Evolutionary conservation across 37 sponge, comb jelly and placozoan species (phyloP).

Genomic region (Cliona cf. orientalis): DNA sequence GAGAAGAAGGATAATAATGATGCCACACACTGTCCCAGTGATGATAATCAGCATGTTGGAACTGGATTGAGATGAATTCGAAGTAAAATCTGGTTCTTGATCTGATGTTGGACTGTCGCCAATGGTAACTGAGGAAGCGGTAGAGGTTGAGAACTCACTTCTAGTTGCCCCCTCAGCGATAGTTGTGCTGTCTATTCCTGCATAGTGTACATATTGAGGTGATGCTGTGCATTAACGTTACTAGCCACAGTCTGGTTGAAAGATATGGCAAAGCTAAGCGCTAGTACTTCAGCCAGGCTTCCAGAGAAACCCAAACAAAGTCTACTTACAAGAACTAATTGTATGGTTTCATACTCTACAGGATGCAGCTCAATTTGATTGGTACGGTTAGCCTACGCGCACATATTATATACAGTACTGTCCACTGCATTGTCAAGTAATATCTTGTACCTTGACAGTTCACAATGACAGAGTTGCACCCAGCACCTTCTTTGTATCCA

Average conservation of each 20-base stretch:
- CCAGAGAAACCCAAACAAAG: too few species aligned
- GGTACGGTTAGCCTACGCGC: background rate
- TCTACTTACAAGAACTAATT: too few species aligned
- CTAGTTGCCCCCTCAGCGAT: background rate
- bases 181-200: background rate
- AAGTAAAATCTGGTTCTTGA: background rate
- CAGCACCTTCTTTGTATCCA: background rate
- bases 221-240: too few species aligned
- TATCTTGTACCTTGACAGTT: background rate
- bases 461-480: background rate
- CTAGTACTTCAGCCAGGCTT: too few species aligned
- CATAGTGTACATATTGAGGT: too few species aligned
- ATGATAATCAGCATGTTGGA: background rate
- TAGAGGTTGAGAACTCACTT: background rate
- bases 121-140: background rate
- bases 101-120: background rate
- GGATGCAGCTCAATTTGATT: too few species aligned
- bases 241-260: too few species aligned
- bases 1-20: background rate
- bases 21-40: background rate
- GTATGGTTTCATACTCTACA: too few species aligned
- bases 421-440: background rate
- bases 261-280: too few species aligned
- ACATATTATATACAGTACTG: background rate
- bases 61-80: background rate